These are phyloP conservation scores for Chelonia mydas DNA, from an alignment of 2,797 vertebrate species.

Conservation along the genomic window DNA sequence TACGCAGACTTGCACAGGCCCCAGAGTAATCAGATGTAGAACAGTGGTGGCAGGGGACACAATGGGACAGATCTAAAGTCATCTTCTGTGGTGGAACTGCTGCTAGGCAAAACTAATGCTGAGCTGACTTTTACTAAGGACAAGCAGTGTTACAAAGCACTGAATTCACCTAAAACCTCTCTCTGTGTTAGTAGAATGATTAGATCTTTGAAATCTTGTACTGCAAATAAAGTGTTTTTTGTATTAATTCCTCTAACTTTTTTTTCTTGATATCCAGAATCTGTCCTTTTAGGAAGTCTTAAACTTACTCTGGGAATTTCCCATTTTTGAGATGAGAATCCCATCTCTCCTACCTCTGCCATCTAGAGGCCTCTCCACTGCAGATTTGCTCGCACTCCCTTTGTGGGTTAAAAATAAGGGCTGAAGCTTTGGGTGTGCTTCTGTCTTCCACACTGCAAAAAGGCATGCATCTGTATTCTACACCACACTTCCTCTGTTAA, in stretches of 20 bases:
- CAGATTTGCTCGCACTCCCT: background rate
- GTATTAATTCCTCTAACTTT: background rate
- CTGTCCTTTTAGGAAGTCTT: background rate
- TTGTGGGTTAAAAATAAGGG: background rate
- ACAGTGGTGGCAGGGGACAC: constrained; percentile 9
- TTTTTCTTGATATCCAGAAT: background rate
- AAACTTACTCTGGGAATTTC: background rate
- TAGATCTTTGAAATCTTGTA: background rate
- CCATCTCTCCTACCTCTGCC: background rate
- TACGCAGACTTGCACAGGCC: constrained; percentile 5
- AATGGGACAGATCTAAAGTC: constrained; percentile 1
- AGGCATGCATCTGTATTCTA: background rate
- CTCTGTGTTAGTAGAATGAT: background rate
- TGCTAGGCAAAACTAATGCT: constrained; percentile 17
- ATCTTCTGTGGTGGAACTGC: constrained; percentile 23
- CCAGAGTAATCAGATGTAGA: constrained; percentile 12
- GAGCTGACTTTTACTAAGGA: constrained; percentile 28
- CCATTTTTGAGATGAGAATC: background rate
- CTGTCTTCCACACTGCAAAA: background rate
- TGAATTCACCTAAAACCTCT: background rate
- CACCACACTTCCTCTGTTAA: too few relatives aligned
- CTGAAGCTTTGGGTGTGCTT: background rate
- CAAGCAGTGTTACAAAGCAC: background rate
- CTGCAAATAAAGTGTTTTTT: background rate
- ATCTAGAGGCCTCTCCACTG: background rate